Evolutionary conservation across 1,140 invertebrate genomes (phyloP).

Genomic region (Bombus waltoni): DNA sequence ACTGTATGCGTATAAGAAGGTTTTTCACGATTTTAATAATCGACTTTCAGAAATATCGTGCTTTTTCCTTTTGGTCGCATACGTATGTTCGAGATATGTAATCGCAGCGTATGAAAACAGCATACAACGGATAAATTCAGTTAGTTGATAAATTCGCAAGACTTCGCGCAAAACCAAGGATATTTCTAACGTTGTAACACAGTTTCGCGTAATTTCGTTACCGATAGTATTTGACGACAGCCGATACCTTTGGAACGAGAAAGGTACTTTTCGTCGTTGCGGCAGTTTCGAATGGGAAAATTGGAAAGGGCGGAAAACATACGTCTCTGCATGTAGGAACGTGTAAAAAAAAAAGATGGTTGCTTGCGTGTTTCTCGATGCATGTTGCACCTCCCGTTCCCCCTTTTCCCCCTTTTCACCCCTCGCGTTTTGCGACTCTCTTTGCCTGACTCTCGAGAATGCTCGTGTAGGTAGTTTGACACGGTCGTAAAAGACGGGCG

Average conservation of each 20-base stretch:
- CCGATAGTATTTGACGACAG: not conserved
- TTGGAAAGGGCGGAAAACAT: not conserved
- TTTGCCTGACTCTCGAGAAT: slow-evolving; percentile 64
- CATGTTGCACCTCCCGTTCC: slow-evolving; percentile 13
- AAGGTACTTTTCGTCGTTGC: too few species aligned
- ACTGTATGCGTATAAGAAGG: too few species aligned
- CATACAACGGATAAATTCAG: too few species aligned
- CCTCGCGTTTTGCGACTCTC: slow-evolving; percentile 36
- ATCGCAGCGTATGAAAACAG: too few species aligned
- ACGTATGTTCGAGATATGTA: accelerated
- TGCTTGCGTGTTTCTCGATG: slow-evolving; percentile 35
- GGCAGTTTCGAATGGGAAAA: not conserved
- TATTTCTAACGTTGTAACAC: too few species aligned
- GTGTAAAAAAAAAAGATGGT: not conserved
- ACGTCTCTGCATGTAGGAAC: not conserved
- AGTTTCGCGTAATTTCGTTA: too few species aligned
- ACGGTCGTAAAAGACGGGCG: slow-evolving; percentile 81
- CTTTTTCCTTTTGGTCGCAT: too few species aligned
- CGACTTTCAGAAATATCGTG: too few species aligned
- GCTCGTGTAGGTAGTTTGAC: slow-evolving; percentile 80
- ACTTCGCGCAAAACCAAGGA: too few species aligned
- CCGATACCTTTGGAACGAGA: not conserved
- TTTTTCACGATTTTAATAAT: too few species aligned
- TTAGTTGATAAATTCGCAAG: too few species aligned
- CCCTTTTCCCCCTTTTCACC: not conserved